Conservation (phyloP, 2,888 invertebrate genomes). For the Epirrhoe tristata region DNA sequence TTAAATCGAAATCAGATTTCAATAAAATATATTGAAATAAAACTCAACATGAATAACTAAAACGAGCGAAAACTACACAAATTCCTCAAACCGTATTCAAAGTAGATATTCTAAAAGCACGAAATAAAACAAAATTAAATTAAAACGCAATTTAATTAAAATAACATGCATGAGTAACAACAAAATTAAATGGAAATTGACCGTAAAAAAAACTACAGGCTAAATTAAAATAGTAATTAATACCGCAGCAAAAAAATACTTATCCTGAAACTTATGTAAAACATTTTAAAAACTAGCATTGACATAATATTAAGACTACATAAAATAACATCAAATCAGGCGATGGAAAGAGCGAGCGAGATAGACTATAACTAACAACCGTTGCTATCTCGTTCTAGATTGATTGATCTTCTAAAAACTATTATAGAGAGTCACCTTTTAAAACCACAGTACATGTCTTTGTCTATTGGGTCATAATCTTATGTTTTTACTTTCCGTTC, state of each 20-base stretch:
- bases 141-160: slow-evolving; percentile 39
- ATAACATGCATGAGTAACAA: slow-evolving; percentile 29
- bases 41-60: neutral
- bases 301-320: neutral
- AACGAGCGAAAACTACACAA: neutral
- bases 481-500: too few species aligned
- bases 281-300: slow-evolving; percentile 46
- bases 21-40: too few species aligned
- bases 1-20: too few species aligned
- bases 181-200: slow-evolving; percentile 33
- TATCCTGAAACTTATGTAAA: slow-evolving; percentile 69
- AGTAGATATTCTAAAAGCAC: slow-evolving; percentile 1
- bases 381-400: neutral
- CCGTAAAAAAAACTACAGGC: slow-evolving; percentile 32
- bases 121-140: slow-evolving; percentile 27
- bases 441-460: too few species aligned
- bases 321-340: neutral
- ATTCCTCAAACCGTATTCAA: slow-evolving; percentile 24
- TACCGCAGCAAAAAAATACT: slow-evolving; percentile 59
- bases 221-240: slow-evolving; percentile 42
- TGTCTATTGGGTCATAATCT: too few species aligned
- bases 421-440: neutral
- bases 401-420: neutral
- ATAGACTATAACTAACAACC: neutral
- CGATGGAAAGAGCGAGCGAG: neutral